Evolutionary conservation across 2,797 vertebrate species (phyloP).

Genomic region (Sebastes iracundus): DNA sequence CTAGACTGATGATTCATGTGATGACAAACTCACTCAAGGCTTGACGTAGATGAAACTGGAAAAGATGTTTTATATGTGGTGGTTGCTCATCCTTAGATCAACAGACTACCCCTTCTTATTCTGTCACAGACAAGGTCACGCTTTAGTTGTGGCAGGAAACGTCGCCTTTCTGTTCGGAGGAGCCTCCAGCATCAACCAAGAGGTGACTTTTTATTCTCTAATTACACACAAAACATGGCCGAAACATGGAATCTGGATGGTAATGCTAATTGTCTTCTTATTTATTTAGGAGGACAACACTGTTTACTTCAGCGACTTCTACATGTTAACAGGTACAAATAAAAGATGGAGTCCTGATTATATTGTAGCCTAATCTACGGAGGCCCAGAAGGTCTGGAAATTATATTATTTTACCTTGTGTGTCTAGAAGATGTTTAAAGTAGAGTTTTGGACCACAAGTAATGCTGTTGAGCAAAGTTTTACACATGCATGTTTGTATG

Average conservation of each 20-base stretch:
- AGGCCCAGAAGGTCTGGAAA: neutral
- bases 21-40: neutral
- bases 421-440: neutral
- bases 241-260: neutral
- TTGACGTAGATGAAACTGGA: neutral
- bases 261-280: neutral
- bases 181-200: slow-evolving; percentile 49
- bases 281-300: slow-evolving; percentile 64
- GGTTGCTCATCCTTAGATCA: neutral
- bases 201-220: slow-evolving; percentile 43
- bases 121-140: slow-evolving; percentile 73
- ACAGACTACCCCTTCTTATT: neutral
- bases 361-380: neutral
- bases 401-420: neutral
- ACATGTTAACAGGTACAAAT: slow-evolving; percentile 84
- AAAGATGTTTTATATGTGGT: neutral
- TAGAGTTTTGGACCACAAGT: neutral
- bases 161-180: slow-evolving; percentile 82
- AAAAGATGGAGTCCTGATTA: neutral
- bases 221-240: neutral
- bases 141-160: slow-evolving; percentile 77
- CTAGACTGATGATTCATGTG: neutral
- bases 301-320: slow-evolving; percentile 85
- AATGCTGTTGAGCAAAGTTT: neutral
- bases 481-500: neutral